Base-by-base conservation (phyloP, 2,113 vertebrate genomes). In the Alexandromys fortis region DNA sequence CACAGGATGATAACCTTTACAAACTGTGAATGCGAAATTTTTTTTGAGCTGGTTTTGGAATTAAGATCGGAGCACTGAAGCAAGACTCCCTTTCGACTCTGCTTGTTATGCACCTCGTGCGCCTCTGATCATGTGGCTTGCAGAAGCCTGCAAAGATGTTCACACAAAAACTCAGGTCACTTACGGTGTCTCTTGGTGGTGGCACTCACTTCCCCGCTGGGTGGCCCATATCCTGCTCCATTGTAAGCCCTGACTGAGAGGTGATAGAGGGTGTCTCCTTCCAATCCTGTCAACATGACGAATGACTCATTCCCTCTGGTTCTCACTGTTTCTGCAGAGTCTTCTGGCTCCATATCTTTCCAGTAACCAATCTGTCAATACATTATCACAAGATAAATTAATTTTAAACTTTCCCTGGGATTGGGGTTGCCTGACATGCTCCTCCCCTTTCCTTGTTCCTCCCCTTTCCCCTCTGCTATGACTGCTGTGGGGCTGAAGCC, bases 241-340 rank as follows among this genome's bases (percentile, higher is more conserved):
- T 99, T 99, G 98, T 99, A 99, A 0, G 99, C 99, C 95, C 99
- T 99, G 73, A 99, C 99, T 1, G 98, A 99, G 97, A 99, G 96
- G 96, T 98, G 98, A 97, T 99, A 99, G 42, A 98, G 94, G 0
- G 98, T 99, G 97, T 99, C 99, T 85, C 99, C 99, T 97, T 99
- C 99, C 85, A 99, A 97, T 68, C 99, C 99, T 16, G 98, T 99
- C 98, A 99, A 96, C 35, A 99, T 97, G 97, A 99, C 94, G 38
- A 99, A 99, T 0, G 99, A 99, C 93, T 99, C 99, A 38, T 99
- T 99, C 96, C 99, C 99, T 38, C 97, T 95, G 0, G 99, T 99
- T 98, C 98, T 99, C 94, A 99, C 98, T 88, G 99, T 99, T 95
- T 98, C 98, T 42, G 98, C 99, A 0, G 98, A 98, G 96, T 99